Evolutionary conservation across 2,113 vertebrate genomes (phyloP), one percentile per base, ranked within the genome.

Genomic region (Phyllostomus hastatus): DNA sequence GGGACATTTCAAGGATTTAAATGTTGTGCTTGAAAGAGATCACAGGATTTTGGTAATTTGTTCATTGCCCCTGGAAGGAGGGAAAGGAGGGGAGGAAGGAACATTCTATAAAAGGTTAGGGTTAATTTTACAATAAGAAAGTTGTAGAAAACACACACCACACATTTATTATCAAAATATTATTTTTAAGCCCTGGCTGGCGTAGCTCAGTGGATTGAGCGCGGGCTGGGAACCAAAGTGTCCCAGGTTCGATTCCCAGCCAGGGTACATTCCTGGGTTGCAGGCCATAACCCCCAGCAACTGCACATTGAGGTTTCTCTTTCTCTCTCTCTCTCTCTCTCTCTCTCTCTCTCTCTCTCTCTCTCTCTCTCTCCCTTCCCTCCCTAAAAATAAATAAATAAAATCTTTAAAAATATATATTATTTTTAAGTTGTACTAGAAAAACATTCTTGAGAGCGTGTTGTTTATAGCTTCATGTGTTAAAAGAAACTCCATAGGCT

Each of bases 391-490:
- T n/a, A n/a, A n/a, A n/a, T n/a, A n/a, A n/a, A n/a, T n/a, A n/a
- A n/a, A n/a, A n/a, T n/a, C n/a, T n/a, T n/a, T n/a, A n/a, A n/a
- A n/a, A n/a, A n/a, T n/a, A n/a, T n/a, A 80, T 89, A n/a, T 41
- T 59, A 82, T 86, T 72, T 92, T 95, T 26, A 82, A 35, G 24
- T 46, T 96, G 95, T 97, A 66, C 93, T 91, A 5, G 54, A 94
- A 96, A 57, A 90, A 33, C 19, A 0, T 93, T 61, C 64, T 50
- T 67, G n/a, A 54, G 33, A 54, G 97, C 50, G 72, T 72, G 41
- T 2, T 94, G 10, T 1, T 46, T 67, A 17, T 59, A 73, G 5
- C 10, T 91, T 96, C 66, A 57, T 90, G 16, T 87, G 59, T 33
- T 57, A 79, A 76, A 43, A 76, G 48, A 90, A 67, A 61, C 64